Percentiles rank a stretch among this genome's conserved stretches.
These are phyloP conservation scores for Desmophyllum pertusum DNA, from an alignment of 92 coral and sea anemone species.

Conservation along the genomic window DNA sequence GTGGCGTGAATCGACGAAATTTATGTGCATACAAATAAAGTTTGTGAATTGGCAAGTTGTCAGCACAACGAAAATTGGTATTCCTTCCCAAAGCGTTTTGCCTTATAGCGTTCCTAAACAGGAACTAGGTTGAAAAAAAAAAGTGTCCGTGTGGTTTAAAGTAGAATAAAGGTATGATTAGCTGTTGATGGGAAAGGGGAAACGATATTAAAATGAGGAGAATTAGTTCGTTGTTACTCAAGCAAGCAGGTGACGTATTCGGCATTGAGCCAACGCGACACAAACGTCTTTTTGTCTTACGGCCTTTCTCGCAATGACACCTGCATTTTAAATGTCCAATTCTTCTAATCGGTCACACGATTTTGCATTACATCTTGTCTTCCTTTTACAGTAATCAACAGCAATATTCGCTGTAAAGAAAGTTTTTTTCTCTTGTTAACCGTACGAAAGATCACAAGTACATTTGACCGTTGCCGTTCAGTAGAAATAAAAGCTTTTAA, in stretches of 20 bases:
- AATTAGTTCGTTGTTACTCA: background rate
- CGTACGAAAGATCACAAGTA: background rate
- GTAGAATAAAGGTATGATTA: background rate
- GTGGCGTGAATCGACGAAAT: background rate
- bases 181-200: background rate
- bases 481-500: background rate
- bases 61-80: background rate
- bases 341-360: slow-evolving; percentile 11
- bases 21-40: slow-evolving; percentile 10
- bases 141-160: background rate
- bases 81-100: background rate
- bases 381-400: background rate
- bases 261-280: background rate
- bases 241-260: background rate
- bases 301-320: background rate
- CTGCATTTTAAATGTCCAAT: background rate
- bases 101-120: background rate
- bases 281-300: background rate
- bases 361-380: background rate
- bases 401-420: background rate
- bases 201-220: background rate
- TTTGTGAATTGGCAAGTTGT: background rate
- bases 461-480: background rate
- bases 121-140: background rate
- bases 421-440: background rate